Evolutionary conservation across 35 echinoderm and acorn worm species (phyloP).

Genomic region (Acanthaster planci): DNA sequence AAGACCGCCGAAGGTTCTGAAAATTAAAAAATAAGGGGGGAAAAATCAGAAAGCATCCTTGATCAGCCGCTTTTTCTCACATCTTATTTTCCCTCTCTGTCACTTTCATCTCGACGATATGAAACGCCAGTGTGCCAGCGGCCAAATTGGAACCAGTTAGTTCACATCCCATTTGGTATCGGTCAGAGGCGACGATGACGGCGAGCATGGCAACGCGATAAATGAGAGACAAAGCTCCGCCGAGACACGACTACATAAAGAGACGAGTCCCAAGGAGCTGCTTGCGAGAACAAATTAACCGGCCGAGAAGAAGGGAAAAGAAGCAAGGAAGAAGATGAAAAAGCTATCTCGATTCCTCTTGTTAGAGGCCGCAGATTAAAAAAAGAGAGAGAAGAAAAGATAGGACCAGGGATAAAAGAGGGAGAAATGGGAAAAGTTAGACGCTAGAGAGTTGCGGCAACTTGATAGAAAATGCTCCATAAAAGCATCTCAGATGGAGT

Average conservation of each 20-base stretch:
- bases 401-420: not conserved
- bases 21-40: too few relatives aligned
- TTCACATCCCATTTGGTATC: conserved; percentile 11
- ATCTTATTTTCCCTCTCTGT: not conserved
- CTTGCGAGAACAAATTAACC: too few relatives aligned
- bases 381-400: not conserved
- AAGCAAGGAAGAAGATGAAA: too few relatives aligned
- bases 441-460: conserved; percentile 14
- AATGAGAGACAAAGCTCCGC: conserved; percentile 12
- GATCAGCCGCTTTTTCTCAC: conserved; percentile 6
- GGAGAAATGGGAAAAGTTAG: not conserved
- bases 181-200: not conserved
- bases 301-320: too few relatives aligned
- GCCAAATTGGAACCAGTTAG: conserved; percentile 29
- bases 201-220: not conserved
- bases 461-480: conserved; percentile 20
- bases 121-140: not conserved
- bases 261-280: conserved; percentile 1
- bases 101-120: not conserved
- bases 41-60: not conserved
- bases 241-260: not conserved
- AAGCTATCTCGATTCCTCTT: too few relatives aligned
- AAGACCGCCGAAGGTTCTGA: too few relatives aligned
- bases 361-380: conserved; percentile 6
- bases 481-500: not conserved